Percentiles rank a stretch among this genome's conserved stretches.
Conservation (phyloP, 2,113 vertebrate species). For the Melanostigma gelatinosum region DNA sequence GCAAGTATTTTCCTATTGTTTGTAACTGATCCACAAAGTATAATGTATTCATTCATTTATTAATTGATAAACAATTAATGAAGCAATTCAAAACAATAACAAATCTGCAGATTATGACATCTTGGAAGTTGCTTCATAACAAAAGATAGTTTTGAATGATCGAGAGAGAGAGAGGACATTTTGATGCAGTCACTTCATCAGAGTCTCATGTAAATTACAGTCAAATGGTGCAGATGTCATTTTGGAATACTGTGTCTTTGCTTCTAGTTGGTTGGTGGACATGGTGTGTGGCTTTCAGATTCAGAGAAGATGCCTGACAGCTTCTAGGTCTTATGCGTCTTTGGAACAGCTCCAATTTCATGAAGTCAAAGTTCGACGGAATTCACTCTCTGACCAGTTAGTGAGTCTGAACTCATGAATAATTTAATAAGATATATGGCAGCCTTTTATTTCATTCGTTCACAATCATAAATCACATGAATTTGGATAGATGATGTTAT, state of each 20-base stretch:
- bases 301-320: conserved; percentile 26
- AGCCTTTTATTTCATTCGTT: conserved; percentile 9
- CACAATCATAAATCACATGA: neutral
- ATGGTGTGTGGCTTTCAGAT: conserved; percentile 13
- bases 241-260: neutral
- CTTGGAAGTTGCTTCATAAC: neutral
- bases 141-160: neutral
- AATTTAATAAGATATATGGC: conserved; percentile 6
- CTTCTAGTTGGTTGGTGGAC: neutral
- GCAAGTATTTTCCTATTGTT: neutral
- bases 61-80: neutral
- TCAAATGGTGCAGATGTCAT: neutral
- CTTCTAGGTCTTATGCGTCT: conserved; percentile 10
- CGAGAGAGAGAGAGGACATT: neutral
- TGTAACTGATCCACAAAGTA: neutral
- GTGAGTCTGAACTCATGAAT: conserved; percentile 28
- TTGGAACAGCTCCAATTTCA: conserved; percentile 4
- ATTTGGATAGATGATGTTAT: neutral
- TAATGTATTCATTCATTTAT: no score
- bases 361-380: conserved; percentile 23
- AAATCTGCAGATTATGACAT: neutral
- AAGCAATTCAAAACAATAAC: neutral
- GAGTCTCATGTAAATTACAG: neutral
- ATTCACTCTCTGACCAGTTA: conserved; percentile 3
- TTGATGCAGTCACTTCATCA: neutral